Conservation (phyloP, 2,797 vertebrate species). For the Spondyliosoma cantharus region DNA sequence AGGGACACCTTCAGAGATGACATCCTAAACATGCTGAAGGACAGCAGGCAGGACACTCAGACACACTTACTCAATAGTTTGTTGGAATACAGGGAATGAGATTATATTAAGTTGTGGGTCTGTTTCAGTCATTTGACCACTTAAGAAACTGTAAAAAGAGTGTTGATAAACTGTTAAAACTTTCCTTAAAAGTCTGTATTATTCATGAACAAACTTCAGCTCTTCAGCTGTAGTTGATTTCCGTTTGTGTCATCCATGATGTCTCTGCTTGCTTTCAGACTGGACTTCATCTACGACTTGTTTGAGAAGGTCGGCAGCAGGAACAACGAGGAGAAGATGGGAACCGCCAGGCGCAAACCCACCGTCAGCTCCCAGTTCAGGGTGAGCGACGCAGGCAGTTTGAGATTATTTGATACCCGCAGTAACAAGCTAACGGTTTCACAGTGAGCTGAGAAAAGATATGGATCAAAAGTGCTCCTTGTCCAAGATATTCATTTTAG, state of each 20-base stretch:
- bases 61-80: not conserved
- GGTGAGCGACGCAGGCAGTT: slow-evolving; percentile 79
- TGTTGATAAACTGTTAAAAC: no score
- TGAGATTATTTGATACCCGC: not conserved
- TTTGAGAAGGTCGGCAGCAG: slow-evolving; percentile 94
- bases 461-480: no score
- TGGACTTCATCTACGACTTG: slow-evolving; percentile 96
- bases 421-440: not conserved
- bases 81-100: not conserved
- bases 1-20: slow-evolving; percentile 95
- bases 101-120: not conserved
- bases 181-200: no score
- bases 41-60: slow-evolving; percentile 86
- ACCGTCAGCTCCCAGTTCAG: slow-evolving; percentile 97
- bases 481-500: not conserved
- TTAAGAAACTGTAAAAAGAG: not conserved
- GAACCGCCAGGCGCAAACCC: slow-evolving; percentile 92
- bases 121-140: not conserved
- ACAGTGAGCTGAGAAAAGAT: not conserved
- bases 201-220: no score
- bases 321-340: slow-evolving; percentile 93
- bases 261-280: slow-evolving; percentile 71
- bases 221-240: not conserved
- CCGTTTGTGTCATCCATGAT: not conserved
- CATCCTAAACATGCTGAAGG: slow-evolving; percentile 92